A percentile compares a stretch with the other conserved stretches of the same genome.
Evolutionary conservation across 2,797 vertebrate genomes (phyloP).

Genomic region (Gambusia yucatana): DNA sequence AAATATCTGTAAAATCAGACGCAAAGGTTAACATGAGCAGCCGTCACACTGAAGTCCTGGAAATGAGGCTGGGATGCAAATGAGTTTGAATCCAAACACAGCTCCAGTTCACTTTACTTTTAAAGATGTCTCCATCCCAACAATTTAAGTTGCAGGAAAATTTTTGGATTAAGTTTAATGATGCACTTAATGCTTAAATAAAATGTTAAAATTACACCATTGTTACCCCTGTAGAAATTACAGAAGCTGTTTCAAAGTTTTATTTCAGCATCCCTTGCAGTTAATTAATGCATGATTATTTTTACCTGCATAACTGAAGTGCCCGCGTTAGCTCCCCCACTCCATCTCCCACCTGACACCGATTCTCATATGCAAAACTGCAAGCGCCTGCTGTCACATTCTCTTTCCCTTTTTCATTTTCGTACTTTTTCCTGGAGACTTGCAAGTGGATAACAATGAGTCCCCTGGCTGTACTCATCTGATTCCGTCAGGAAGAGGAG

Average conservation of each 20-base stretch:
- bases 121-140: background rate
- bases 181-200: background rate
- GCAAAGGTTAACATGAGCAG: background rate
- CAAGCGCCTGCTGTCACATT: slow-evolving; percentile 61
- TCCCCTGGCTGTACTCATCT: slow-evolving; percentile 76
- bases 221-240: background rate
- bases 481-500: slow-evolving; percentile 78
- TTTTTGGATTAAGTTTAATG: background rate
- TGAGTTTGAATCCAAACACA: background rate
- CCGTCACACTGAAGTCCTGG: background rate
- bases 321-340: slow-evolving; percentile 36
- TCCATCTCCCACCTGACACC: slow-evolving; percentile 35
- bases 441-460: slow-evolving; percentile 74
- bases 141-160: background rate
- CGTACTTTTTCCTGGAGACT: slow-evolving; percentile 55
- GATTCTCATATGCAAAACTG: slow-evolving; percentile 66
- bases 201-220: background rate
- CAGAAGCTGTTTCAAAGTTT: background rate
- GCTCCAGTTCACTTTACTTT: background rate
- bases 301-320: slow-evolving; percentile 39
- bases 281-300: slow-evolving; percentile 40
- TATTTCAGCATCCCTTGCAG: slow-evolving; percentile 9
- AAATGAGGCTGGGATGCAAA: background rate
- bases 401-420: slow-evolving; percentile 37
- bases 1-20: background rate